Percentiles rank a stretch among this genome's conserved stretches.
Conservation (phyloP, 2,113 vertebrate genomes). For the Chionomys nivalis region DNA sequence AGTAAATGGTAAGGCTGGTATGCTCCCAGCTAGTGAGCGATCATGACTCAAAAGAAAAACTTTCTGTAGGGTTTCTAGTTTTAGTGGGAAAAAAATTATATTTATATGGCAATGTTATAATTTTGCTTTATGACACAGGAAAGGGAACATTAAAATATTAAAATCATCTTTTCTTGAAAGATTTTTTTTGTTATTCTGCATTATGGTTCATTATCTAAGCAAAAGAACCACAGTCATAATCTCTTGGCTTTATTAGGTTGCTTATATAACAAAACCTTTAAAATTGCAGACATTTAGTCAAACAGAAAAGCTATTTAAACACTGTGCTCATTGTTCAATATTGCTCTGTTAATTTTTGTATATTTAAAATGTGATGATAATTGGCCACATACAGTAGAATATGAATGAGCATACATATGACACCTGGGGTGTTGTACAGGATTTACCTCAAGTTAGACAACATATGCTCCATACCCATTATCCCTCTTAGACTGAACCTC, state of each 20-base stretch:
- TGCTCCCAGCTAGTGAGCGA: neutral
- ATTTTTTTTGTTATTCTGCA: neutral
- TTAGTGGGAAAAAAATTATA: neutral
- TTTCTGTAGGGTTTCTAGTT: neutral
- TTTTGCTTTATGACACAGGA: neutral
- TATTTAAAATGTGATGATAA: conserved; percentile 8
- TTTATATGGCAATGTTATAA: conserved; percentile 14
- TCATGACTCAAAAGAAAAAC: neutral
- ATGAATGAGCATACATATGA: neutral
- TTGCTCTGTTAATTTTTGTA: neutral
- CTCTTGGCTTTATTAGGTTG: conserved; percentile 10
- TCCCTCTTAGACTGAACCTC: conserved; percentile 17
- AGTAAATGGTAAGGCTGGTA: neutral
- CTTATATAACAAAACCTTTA: conserved; percentile 16
- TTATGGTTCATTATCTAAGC: conserved; percentile 29
- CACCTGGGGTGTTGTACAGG: neutral
- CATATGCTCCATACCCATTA: neutral
- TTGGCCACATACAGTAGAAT: neutral
- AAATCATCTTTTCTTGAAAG: conserved; percentile 28
- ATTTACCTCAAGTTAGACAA: neutral
- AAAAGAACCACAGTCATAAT: neutral
- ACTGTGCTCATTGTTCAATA: neutral
- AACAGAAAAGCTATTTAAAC: conserved; percentile 9
- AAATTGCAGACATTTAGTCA: conserved; percentile 6
- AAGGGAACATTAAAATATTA: neutral